Evolutionary conservation across 2,888 invertebrate genomes (phyloP), one percentile per base, ranked within the genome.

Genomic region (Cryptops parisi): DNA sequence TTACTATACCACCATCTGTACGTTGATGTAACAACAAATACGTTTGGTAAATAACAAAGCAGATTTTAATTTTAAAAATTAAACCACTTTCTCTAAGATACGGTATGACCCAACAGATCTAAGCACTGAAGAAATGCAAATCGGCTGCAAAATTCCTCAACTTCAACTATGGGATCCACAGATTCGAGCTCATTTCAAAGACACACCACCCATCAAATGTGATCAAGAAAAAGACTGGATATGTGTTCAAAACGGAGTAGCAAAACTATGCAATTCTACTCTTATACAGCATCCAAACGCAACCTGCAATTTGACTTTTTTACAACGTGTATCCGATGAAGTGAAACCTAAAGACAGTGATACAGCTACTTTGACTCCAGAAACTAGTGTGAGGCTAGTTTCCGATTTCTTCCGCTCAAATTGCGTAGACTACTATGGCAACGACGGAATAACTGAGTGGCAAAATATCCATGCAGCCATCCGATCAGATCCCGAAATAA

Each of bases 171-270:
- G n/a, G n/a, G n/a, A n/a, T n/a, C n/a, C n/a, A n/a, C n/a, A n/a
- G n/a, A n/a, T n/a, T n/a, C n/a, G n/a, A n/a, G n/a, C n/a, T n/a
- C n/a, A n/a, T n/a, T n/a, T n/a, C n/a, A n/a, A n/a, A n/a, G n/a
- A n/a, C n/a, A n/a, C n/a, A n/a, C n/a, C 78, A 0, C 76, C 77
- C 0, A 70, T 89, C 2, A 68, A 74, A 15, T 91, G 91, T 64
- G 73, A 74, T 12, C 55, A 60, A 2, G 74, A 70, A 38, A 60
- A 65, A 27, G 82, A 88, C 65, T 91, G 90, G 91, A 84, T 89
- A 22, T 48, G 49, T 21, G 21, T 48, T 19, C 17, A 25, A 2
- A 17, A 12, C 3, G 49, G 49, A n/a, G 21, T 9, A 33, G 49
- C 39, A 5, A 22, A 17, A 15, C 38, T 33, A 9, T 48, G 49